These are phyloP conservation scores for Salticus scenicus DNA, from an alignment of 2,888 invertebrate species.

Conservation along the genomic window DNA sequence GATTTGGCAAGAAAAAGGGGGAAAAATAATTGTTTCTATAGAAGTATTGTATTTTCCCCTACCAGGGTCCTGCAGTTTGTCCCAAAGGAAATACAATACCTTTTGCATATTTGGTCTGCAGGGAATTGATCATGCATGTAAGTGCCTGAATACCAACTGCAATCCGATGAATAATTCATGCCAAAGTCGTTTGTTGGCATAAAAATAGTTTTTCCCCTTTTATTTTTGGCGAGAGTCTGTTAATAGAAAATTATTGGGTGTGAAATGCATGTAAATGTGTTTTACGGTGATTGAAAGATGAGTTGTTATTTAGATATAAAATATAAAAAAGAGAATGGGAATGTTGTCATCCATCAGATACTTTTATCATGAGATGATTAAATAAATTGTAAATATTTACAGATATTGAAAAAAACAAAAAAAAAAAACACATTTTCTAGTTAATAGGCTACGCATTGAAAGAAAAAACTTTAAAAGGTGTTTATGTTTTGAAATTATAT, in stretches of 20 bases:
- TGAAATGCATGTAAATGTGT: slow-evolving; percentile 8
- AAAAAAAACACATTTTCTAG: no score
- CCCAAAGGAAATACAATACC: neutral
- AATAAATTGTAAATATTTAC: no score
- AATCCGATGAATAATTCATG: neutral
- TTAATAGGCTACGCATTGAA: no score
- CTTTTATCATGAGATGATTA: no score
- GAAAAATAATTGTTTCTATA: neutral
- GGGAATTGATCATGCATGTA: slow-evolving; percentile 5
- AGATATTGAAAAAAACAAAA: no score
- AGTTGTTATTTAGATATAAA: neutral
- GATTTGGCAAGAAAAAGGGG: no score
- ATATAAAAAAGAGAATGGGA: no score
- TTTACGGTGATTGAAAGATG: slow-evolving; percentile 7
- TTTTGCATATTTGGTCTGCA: neutral
- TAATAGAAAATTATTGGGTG: slow-evolving; percentile 15
- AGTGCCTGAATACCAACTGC: neutral
- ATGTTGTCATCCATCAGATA: no score
- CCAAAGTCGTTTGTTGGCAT: neutral
- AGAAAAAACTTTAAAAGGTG: no score
- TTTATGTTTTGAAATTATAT: no score
- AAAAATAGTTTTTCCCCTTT: neutral
- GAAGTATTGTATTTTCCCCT: neutral
- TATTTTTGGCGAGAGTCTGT: neutral
- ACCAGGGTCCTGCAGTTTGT: neutral